These are phyloP conservation scores for Cirrhinus mrigala DNA, from an alignment of 2,797 vertebrate genomes.

Conservation along the genomic window DNA sequence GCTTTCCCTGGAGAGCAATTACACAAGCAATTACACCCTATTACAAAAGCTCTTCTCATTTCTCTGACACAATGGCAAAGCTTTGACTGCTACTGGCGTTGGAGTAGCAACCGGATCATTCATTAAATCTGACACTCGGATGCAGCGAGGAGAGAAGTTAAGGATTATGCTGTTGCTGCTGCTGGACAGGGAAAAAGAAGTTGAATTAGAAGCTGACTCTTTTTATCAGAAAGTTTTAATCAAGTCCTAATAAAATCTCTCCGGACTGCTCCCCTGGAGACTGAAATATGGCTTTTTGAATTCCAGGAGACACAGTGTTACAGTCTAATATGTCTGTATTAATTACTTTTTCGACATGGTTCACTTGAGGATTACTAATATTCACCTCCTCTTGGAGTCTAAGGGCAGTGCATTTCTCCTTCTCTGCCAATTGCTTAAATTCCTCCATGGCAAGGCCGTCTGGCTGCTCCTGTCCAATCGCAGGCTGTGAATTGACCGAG, in stretches of 20 bases:
- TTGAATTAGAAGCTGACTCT: conserved; percentile 42
- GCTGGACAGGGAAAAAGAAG: conserved; percentile 28
- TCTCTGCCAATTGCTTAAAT: conserved; percentile 32
- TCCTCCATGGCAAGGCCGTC: conserved; percentile 28
- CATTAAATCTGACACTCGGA: conserved; percentile 55
- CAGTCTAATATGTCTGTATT: conserved; percentile 36
- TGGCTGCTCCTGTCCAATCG: neutral
- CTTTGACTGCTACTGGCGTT: conserved; percentile 46
- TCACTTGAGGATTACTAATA: conserved; percentile 41
- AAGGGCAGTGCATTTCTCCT: conserved; percentile 57
- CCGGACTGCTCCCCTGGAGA: conserved; percentile 24
- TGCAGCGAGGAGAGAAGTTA: conserved; percentile 33
- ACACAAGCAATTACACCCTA: conserved; percentile 67
- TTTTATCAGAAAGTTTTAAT: conserved; percentile 54
- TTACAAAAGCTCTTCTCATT: conserved; percentile 61
- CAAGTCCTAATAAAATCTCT: conserved; percentile 43
- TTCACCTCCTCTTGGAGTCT: conserved; percentile 62
- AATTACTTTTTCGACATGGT: conserved; percentile 40
- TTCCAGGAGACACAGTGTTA: conserved; percentile 30
- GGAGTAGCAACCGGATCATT: conserved; percentile 43
- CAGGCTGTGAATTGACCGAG: neutral
- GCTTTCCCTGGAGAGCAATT: conserved; percentile 65
- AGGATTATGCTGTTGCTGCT: conserved; percentile 25
- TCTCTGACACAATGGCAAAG: conserved; percentile 58
- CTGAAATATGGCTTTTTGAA: conserved; percentile 32